phyloP scores from a whole-genome alignment of 2,797 vertebrate species.

The Esox lucius region DNA sequence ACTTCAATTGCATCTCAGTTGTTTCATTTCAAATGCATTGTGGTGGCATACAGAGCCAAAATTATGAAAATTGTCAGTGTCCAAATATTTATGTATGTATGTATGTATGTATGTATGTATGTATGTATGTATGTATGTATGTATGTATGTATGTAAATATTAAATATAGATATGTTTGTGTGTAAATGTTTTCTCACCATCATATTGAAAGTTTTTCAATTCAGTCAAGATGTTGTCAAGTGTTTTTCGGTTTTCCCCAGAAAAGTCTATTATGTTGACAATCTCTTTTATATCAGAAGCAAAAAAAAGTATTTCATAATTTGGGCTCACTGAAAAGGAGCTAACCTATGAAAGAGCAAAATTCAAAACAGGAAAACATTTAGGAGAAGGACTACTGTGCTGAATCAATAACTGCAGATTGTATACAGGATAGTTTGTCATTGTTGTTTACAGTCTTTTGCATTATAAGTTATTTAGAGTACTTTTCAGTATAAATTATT shows the following conservation, averaged over 20 bases:
- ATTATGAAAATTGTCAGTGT: too few species aligned
- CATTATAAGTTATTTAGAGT: too few species aligned
- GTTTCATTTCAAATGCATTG: too few species aligned
- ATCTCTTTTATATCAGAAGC: conserved; percentile 38
- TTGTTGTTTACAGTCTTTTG: too few species aligned
- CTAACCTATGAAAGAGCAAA: conserved; percentile 55
- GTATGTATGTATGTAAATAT: too few species aligned
- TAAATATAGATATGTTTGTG: too few species aligned
- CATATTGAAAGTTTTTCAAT: neutral
- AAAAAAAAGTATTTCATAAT: conserved; percentile 68
- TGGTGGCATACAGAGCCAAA: too few species aligned
- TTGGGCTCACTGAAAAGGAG: conserved; percentile 57
- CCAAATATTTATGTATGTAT: too few species aligned
- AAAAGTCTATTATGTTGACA: conserved; percentile 52
- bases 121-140: too few species aligned
- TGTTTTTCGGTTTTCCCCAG: fast-evolving
- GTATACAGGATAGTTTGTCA: neutral
- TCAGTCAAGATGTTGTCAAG: fast-evolving
- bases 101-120: too few species aligned
- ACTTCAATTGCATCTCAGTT: too few species aligned
- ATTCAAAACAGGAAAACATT: conserved; percentile 5
- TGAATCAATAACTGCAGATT: conserved; percentile 37
- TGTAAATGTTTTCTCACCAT: conserved; percentile 35
- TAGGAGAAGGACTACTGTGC: neutral
- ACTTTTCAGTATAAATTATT: too few species aligned